phyloP scores from a whole-genome alignment of 1,140 invertebrate genomes.

The Pseudachorutes palmiensis region DNA sequence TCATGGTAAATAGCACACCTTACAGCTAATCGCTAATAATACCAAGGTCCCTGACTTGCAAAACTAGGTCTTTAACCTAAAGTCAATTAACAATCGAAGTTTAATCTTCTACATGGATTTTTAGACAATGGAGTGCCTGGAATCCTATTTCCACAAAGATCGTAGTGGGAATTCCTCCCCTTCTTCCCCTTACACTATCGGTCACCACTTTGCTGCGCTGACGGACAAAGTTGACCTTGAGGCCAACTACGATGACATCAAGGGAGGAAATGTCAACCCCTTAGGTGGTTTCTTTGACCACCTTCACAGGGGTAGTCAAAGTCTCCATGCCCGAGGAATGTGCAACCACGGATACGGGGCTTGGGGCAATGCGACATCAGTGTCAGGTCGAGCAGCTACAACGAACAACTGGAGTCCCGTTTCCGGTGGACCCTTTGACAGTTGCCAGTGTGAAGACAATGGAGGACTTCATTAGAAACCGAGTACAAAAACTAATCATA shows the following conservation, averaged over 20 bases:
- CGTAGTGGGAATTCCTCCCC: not conserved
- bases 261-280: not conserved
- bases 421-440: not conserved
- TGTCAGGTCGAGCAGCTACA: not conserved
- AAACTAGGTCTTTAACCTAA: not conserved
- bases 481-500: no score
- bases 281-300: not conserved
- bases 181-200: not conserved
- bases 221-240: not conserved
- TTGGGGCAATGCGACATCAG: not conserved
- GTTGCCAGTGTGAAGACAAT: constrained; percentile 3
- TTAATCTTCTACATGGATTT: not conserved
- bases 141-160: not conserved
- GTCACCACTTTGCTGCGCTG: not conserved
- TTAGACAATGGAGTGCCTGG: not conserved
- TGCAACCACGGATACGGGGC: not conserved
- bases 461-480: constrained; percentile 2
- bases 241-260: not conserved
- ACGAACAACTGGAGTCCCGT: not conserved
- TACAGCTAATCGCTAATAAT: no score
- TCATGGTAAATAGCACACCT: not conserved
- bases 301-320: not conserved
- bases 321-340: constrained; percentile 1
- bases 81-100: not conserved
- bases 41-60: not conserved